Evolutionary conservation across 1,140 invertebrate genomes (phyloP), one percentile per base, ranked within the genome.

Genomic region (Drosophila nannoptera): DNA sequence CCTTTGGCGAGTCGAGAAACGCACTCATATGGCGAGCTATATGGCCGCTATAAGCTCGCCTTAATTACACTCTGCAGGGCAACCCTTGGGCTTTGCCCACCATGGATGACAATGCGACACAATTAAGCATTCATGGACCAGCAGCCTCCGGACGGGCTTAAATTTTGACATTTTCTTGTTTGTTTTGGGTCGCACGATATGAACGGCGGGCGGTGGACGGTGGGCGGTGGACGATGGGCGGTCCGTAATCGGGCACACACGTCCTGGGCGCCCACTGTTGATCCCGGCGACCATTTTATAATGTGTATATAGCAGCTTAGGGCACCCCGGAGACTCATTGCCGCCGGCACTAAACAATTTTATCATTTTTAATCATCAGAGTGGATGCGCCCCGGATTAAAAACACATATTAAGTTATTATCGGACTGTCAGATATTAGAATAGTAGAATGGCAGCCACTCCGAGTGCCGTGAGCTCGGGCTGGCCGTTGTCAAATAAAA

Each of bases 341-440:
- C 73, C 74, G 69, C 29, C 74, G 83, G 83, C 80, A 88, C 75
- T 86, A 82, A 84, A 87, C 83, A 88, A 78, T 88, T 88, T 88
- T 87, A 88, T 88, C 82, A 88, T 88, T 82, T 86, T 87, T 88
- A 88, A 88, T 88, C 87, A 88, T 87, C 87, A 77, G 72, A 80
- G 78, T 87, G 74, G 77, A 87, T 83, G 80, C 59, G 77, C 56
- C 69, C 71, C 70, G 77, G 83, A 88, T 88, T 88, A 88, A 87
- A 88, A 87, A 87, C 64, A 50, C 77, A 88, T 88, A 88, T 88
- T 88, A 88, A 88, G 87, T 88, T 88, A 88, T 88, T 88, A 88
- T 87, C 87, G 74, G 49, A 62, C 46, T 69, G 58, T 31, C 35
- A 42, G 46, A 38, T 50, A 61, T 31, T 38, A 50, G 14, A 40